phyloP scores from a whole-genome alignment of 1,140 invertebrate genomes.

The Temnothorax longispinosus region DNA sequence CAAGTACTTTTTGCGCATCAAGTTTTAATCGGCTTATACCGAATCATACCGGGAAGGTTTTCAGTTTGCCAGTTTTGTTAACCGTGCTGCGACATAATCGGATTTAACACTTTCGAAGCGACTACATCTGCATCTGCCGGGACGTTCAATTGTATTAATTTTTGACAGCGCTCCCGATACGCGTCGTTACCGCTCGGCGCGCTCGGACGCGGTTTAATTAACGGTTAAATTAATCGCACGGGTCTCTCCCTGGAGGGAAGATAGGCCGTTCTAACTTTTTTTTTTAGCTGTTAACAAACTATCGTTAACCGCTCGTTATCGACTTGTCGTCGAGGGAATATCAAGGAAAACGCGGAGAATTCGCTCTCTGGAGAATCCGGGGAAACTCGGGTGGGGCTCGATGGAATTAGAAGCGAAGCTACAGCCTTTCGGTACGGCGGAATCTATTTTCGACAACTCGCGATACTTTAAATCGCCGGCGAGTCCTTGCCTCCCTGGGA shows the following conservation, averaged over 20 bases:
- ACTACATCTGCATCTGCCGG: background rate
- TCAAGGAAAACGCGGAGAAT: background rate
- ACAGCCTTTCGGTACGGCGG: background rate
- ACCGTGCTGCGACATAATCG: slow-evolving; percentile 37
- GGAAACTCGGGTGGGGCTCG: background rate
- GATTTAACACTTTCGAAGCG: slow-evolving; percentile 41
- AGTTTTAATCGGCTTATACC: slow-evolving; percentile 45
- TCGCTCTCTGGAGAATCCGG: background rate
- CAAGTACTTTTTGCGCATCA: slow-evolving; percentile 21
- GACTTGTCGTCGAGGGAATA: background rate
- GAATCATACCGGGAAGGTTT: slow-evolving; percentile 35
- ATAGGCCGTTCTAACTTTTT: background rate
- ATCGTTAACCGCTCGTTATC: slow-evolving; percentile 7
- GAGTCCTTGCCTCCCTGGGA: no score
- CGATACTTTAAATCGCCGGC: background rate
- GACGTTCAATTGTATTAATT: slow-evolving; percentile 47
- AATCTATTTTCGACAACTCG: background rate
- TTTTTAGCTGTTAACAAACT: background rate
- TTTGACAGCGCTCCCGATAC: slow-evolving; percentile 11
- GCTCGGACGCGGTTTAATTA: slow-evolving; percentile 4
- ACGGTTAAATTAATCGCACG: slow-evolving; percentile 33
- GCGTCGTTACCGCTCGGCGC: background rate
- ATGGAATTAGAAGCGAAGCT: background rate
- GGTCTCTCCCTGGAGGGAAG: background rate
- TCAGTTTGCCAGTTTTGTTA: slow-evolving; percentile 32